These are phyloP conservation scores for Alces alces DNA, from an alignment of 2,113 vertebrate species.

Conservation along the genomic window DNA sequence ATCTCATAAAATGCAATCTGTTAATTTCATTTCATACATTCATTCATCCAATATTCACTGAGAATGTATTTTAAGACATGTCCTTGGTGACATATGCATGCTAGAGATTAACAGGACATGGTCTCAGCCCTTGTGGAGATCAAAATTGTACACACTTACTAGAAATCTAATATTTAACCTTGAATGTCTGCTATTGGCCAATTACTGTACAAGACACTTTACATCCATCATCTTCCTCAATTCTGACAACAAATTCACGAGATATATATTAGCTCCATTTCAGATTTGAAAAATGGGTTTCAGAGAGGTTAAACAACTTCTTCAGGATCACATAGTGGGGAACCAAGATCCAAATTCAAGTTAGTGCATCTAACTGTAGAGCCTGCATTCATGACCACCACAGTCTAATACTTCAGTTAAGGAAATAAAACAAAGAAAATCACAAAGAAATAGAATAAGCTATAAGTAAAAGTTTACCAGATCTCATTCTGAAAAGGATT, in stretches of 20 bases:
- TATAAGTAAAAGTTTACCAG: not conserved
- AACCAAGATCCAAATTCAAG: not conserved
- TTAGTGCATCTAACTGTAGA: not conserved
- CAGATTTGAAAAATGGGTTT: not conserved
- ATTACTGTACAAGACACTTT: not conserved
- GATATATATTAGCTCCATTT: not conserved
- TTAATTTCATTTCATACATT: not conserved
- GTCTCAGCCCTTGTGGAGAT: not conserved
- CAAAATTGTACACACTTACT: not conserved
- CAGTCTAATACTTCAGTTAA: not conserved
- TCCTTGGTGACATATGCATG: not conserved
- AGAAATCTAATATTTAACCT: not conserved
- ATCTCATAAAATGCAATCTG: not conserved
- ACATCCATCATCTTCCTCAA: no score
- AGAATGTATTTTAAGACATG: not conserved
- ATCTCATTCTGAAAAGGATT: not conserved
- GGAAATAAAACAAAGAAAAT: not conserved
- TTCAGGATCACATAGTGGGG: not conserved
- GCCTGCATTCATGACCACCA: not conserved
- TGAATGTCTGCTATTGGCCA: rapidly evolving
- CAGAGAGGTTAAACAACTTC: not conserved
- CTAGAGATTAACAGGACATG: not conserved
- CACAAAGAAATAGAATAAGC: not conserved
- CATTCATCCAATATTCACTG: not conserved
- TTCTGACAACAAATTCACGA: not conserved